Evolutionary conservation across 1,140 invertebrate genomes (phyloP).

Genomic region (Bombyx mori): ASM3026992v2 NC_085114.1:3004001-3004500

Average conservation of each 20-base stretch:
- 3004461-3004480: no score
- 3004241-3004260: slow-evolving; percentile 65
- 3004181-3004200: slow-evolving; percentile 8
- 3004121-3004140: no score
- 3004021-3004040: no score
- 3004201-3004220: slow-evolving; percentile 64
- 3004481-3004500: no score
- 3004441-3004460: neutral
- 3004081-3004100: no score
- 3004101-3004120: no score
- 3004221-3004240: slow-evolving; percentile 67
- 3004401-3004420: slow-evolving; percentile 1
- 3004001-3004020: no score
- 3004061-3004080: no score
- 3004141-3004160: no score
- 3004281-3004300: slow-evolving; percentile 63
- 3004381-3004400: neutral
- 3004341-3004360: slow-evolving; percentile 9
- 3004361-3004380: slow-evolving; percentile 12
- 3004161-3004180: neutral
- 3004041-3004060: no score
- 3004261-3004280: slow-evolving; percentile 70
- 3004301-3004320: slow-evolving; percentile 45
- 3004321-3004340: slow-evolving; percentile 54
- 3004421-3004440: slow-evolving; percentile 1